These are phyloP conservation scores for Mesorhabditis belari DNA, from an alignment of 2,888 invertebrate genomes.

Conservation along the genomic window DNA sequence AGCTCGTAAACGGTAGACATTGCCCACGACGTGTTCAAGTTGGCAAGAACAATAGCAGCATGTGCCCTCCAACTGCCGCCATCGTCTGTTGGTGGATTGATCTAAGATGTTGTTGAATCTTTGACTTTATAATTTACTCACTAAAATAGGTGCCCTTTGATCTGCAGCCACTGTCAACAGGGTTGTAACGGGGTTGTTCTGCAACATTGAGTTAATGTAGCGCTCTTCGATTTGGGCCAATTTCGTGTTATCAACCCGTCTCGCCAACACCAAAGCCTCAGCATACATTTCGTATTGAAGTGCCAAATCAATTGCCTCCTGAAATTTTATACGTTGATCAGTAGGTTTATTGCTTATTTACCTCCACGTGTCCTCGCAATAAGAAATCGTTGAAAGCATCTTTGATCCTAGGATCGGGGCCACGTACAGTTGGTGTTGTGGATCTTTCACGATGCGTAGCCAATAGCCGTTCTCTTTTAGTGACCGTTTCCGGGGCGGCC, in stretches of 20 bases:
- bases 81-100: slow-evolving; percentile 53
- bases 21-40: slow-evolving; percentile 24
- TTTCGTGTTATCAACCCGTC: slow-evolving; percentile 5
- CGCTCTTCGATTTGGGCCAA: slow-evolving; percentile 35
- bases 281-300: slow-evolving; percentile 39
- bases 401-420: slow-evolving; percentile 11
- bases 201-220: slow-evolving; percentile 35
- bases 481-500: slow-evolving; percentile 6
- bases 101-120: slow-evolving; percentile 4
- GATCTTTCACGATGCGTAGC: neutral
- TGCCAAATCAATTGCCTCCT: slow-evolving; percentile 47
- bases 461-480: slow-evolving; percentile 9
- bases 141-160: slow-evolving; percentile 39
- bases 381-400: slow-evolving; percentile 35
- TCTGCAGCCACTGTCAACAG: slow-evolving; percentile 41
- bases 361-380: slow-evolving; percentile 45
- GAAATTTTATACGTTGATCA: slow-evolving; percentile 3
- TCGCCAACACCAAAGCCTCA: slow-evolving; percentile 37
- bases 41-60: slow-evolving; percentile 79
- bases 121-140: slow-evolving; percentile 1
- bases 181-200: slow-evolving; percentile 42
- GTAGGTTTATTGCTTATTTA: slow-evolving; percentile 6
- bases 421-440: neutral
- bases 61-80: slow-evolving; percentile 87
- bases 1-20: slow-evolving; percentile 42